phyloP scores from a whole-genome alignment of 2,888 invertebrate species.

The Synergus japonicus region DNA sequence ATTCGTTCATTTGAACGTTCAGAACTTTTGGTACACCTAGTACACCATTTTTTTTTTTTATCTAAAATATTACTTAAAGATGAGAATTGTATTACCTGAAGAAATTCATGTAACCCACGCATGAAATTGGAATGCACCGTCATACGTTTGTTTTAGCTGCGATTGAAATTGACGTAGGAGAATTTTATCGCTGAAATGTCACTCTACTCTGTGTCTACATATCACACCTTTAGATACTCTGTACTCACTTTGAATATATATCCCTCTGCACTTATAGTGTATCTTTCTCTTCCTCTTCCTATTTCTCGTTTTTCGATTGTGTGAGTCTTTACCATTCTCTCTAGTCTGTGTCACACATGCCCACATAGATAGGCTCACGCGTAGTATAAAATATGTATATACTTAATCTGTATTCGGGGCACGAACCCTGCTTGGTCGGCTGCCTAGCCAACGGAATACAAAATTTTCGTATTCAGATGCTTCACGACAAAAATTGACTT shows the following conservation, averaged over 20 bases:
- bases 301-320: slow-evolving; percentile 13
- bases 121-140: neutral
- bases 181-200: slow-evolving; percentile 15
- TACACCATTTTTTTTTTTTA: too few species aligned
- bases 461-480: slow-evolving; percentile 77
- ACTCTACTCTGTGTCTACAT: neutral
- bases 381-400: slow-evolving; percentile 67
- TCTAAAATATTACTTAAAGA: too few species aligned
- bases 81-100: too few species aligned
- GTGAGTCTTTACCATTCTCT: slow-evolving; percentile 10
- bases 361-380: slow-evolving; percentile 51
- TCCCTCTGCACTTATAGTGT: slow-evolving; percentile 11
- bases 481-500: slow-evolving; percentile 77
- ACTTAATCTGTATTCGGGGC: slow-evolving; percentile 74
- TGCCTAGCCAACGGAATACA: slow-evolving; percentile 73
- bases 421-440: slow-evolving; percentile 70
- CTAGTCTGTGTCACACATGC: slow-evolving; percentile 12
- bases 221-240: slow-evolving; percentile 20
- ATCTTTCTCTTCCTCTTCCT: slow-evolving; percentile 5
- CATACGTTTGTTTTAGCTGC: neutral
- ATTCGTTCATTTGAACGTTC: too few species aligned
- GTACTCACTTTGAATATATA: slow-evolving; percentile 18
- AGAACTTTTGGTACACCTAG: too few species aligned
- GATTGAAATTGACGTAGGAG: slow-evolving; percentile 22
- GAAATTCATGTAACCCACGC: too few species aligned